Evolutionary conservation across 2,797 vertebrate species (phyloP), one percentile per base, ranked within the genome.

Genomic region (Poecilia velifera): DNA sequence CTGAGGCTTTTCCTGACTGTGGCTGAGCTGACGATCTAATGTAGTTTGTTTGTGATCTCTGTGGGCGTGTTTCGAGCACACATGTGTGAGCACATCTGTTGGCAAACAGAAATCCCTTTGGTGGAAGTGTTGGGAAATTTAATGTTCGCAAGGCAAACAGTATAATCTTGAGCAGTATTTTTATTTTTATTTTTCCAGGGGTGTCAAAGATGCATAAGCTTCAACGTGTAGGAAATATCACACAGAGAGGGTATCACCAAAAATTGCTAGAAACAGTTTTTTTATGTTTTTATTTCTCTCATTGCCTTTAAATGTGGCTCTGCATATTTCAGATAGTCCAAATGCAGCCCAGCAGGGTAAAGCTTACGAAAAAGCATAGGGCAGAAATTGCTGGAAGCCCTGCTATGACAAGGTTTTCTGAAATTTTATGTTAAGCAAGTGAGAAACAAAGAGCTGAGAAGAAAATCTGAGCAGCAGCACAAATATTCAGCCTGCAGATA

Each of bases 261-360:
- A 80, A 73, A 72, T 70, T 39, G 72, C 72, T 6, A 31, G 7
- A 16, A 41, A 16, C 25, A 28, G 82, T 22, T 72, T 72, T 55
- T 13, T 46, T 31, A 31, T 47, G 31, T 16, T 14, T 6, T 20
- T 39, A 39, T 39, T 6, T 41, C 51, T 34, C 7, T 6, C 22
- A 3, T 31, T 57, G 71, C 31, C 25, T 75, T 39, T 85, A 81
- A 14, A 5, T 81, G 25, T 78, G 45, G 62, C 79, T 90, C 74
- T 92, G 87, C 87, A 84, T 84, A 85, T 83, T 73, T 59, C n/a
- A 76, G 83, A 90, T 85, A 89, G 82, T 82, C 78, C 76, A 79
- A 82, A 87, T 66, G 82, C 92, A 77, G 55, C 73, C 76, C 74
- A 77, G 77, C 36, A 81, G 76, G 87, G 76, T 70, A 64, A 4